phyloP scores from a whole-genome alignment of 2,113 vertebrate genomes.

The Entomyzon cyanotis region DNA sequence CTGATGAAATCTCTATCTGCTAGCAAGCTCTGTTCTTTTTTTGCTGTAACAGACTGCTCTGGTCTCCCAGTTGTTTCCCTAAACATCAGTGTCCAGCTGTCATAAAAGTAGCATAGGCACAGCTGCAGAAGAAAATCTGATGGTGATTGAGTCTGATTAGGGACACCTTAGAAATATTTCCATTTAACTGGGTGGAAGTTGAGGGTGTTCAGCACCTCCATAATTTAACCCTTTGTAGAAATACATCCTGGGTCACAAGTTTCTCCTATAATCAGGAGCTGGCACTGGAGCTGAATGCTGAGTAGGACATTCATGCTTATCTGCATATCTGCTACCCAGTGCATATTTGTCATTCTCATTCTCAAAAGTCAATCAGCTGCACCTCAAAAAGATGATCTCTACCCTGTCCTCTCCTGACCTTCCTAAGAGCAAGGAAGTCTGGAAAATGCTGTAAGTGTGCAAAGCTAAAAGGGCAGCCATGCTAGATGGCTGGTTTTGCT shows the following conservation, averaged over 20 bases:
- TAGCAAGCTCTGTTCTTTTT: not conserved
- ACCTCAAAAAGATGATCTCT: not conserved
- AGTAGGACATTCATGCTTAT: constrained; percentile 31
- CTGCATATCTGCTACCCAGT: constrained; percentile 46
- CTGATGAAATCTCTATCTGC: not conserved
- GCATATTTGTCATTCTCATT: constrained; percentile 58
- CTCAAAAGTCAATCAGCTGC: constrained; percentile 32
- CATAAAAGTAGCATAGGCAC: not conserved
- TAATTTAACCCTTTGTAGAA: not conserved
- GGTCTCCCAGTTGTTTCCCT: not conserved
- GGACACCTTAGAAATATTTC: not conserved
- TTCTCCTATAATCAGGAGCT: constrained; percentile 9
- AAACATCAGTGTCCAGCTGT: not conserved
- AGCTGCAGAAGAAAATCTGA: not conserved
- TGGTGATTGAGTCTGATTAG: not conserved
- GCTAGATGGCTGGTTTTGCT: not conserved
- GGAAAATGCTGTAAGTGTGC: not conserved
- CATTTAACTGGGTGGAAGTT: not conserved
- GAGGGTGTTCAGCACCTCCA: not conserved
- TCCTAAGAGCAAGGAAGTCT: not conserved
- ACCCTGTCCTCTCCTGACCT: constrained; percentile 2
- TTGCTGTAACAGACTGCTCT: not conserved
- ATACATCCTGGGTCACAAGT: not conserved
- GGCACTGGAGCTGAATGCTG: constrained; percentile 9
- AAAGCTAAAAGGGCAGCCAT: not conserved